Conservation (phyloP, 2,113 vertebrate species). For the Nothobranchius kuhntae region DNA sequence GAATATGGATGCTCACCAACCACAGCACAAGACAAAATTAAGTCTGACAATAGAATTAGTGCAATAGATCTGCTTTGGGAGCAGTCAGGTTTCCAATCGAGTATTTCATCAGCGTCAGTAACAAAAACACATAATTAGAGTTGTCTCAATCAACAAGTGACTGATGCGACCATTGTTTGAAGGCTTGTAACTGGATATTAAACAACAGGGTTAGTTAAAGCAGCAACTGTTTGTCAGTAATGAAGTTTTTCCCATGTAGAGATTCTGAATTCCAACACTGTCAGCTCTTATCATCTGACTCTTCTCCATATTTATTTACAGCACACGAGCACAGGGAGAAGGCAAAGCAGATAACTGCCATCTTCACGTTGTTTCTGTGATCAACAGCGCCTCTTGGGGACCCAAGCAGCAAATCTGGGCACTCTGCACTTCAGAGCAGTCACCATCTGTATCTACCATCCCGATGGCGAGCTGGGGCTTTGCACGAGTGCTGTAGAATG, state of each 20-base stretch:
- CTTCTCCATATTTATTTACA: neutral
- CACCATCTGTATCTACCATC: constrained; percentile 65
- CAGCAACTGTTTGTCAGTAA: neutral
- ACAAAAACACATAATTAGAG: constrained; percentile 65
- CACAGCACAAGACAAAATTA: constrained; percentile 11
- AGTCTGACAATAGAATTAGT: constrained; percentile 58
- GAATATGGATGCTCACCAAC: too few species aligned
- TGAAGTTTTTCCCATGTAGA: neutral
- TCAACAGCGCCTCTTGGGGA: constrained; percentile 58
- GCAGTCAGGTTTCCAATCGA: constrained; percentile 51
- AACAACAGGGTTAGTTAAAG: constrained; percentile 47
- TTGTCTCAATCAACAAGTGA: constrained; percentile 46
- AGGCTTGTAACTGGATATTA: constrained; percentile 28
- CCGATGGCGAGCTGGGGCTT: constrained; percentile 55
- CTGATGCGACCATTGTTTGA: neutral
- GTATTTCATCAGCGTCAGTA: constrained; percentile 67
- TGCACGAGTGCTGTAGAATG: constrained; percentile 17
- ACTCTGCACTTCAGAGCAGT: constrained; percentile 55
- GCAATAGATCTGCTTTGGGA: constrained; percentile 41
- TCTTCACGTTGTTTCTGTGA: constrained; percentile 66
- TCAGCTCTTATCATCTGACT: constrained; percentile 4
- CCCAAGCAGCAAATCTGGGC: constrained; percentile 51
- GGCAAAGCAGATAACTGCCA: constrained; percentile 57
- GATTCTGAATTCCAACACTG: neutral
- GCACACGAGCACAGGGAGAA: constrained; percentile 19